Evolutionary conservation across 2,113 vertebrate species (phyloP).

Genomic region (Sylvia atricapilla): DNA sequence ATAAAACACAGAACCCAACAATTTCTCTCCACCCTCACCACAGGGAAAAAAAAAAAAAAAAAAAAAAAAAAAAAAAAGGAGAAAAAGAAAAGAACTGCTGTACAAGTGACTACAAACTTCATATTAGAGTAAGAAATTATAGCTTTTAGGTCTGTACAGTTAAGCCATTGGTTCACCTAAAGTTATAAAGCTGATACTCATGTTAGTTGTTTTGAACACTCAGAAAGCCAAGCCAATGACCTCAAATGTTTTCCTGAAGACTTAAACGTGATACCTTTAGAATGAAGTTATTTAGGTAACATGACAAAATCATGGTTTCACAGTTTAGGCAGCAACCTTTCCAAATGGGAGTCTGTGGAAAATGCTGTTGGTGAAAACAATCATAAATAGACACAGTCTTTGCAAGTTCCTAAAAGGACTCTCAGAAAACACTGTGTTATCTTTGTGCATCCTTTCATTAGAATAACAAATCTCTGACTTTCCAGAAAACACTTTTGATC

Average conservation of each 20-base stretch:
- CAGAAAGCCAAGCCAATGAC: not conserved
- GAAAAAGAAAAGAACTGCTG: not conserved
- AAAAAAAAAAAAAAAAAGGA: not conserved
- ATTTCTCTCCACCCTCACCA: constrained; percentile 7
- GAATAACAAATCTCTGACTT: not conserved
- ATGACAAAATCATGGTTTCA: constrained; percentile 31
- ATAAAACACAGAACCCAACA: not conserved
- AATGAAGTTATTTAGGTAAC: constrained; percentile 9
- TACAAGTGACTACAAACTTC: not conserved
- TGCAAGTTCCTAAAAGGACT: not conserved
- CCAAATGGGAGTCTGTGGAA: not conserved
- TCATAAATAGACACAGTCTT: not conserved
- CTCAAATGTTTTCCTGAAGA: not conserved
- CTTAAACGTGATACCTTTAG: not conserved
- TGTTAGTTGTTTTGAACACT: not conserved
- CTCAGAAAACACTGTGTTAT: not conserved
- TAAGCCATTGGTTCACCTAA: not conserved
- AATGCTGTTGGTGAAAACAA: not conserved
- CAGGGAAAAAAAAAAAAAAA: not conserved
- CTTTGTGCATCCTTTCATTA: not conserved
- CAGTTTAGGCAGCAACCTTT: not conserved
- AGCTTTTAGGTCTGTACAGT: not conserved
- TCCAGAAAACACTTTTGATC: not conserved
- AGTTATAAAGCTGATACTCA: not conserved
- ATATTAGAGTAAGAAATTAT: constrained; percentile 26